phyloP scores from a whole-genome alignment of 2,888 invertebrate genomes.

The Dexiosoma caninum region DNA sequence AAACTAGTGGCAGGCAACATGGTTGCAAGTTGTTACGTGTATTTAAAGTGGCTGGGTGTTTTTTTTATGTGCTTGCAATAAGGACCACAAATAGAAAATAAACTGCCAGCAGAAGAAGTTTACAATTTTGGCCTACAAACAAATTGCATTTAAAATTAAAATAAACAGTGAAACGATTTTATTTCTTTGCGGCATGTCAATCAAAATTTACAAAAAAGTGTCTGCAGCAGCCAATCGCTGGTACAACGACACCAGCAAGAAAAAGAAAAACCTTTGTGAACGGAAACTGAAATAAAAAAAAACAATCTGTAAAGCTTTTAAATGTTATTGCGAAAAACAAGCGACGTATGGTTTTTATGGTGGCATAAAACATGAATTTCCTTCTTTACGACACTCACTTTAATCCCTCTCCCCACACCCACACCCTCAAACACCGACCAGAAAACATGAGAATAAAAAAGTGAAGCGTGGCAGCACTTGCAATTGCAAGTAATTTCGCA shows the following conservation, averaged over 20 bases:
- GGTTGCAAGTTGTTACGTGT: neutral
- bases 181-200: constrained; percentile 28
- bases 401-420: no score
- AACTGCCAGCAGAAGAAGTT: neutral
- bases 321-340: constrained; percentile 75
- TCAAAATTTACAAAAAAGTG: constrained; percentile 31
- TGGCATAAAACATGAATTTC: constrained; percentile 58
- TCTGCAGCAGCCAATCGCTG: neutral
- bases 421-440: neutral
- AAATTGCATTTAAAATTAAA: constrained; percentile 3
- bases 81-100: neutral
- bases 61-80: no score
- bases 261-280: constrained; percentile 55
- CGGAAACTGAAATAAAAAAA: constrained; percentile 30
- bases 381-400: neutral
- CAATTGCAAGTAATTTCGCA: constrained; percentile 58
- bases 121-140: neutral
- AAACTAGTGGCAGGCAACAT: constrained; percentile 16
- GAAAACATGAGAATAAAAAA: neutral
- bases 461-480: constrained; percentile 27
- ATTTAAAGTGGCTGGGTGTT: neutral
- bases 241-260: constrained; percentile 28
- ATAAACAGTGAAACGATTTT: neutral
- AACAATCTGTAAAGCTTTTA: constrained; percentile 68
- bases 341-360: constrained; percentile 77